A percentile compares a stretch with the other conserved stretches of the same genome.
Evolutionary conservation across 2,113 vertebrate genomes (phyloP).

Genomic region (Hyperoodon ampullatus): DNA sequence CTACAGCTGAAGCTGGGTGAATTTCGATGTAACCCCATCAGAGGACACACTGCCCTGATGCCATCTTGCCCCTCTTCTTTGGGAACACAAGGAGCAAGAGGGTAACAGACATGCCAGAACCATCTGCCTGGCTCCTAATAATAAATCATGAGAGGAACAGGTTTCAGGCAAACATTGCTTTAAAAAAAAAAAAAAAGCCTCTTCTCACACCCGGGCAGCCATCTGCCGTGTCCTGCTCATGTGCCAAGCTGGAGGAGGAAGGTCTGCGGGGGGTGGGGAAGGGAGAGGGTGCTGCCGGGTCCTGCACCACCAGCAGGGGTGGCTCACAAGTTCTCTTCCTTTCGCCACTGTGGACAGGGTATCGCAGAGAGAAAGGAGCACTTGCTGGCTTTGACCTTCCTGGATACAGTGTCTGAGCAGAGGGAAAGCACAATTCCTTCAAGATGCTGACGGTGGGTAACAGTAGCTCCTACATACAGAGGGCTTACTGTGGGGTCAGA

Average conservation of each 20-base stretch:
- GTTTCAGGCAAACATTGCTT: constrained; percentile 66
- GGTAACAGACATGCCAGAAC: constrained; percentile 54
- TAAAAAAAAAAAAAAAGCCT: neutral
- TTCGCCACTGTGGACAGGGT: constrained; percentile 40
- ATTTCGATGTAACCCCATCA: neutral
- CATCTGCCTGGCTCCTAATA: constrained; percentile 82
- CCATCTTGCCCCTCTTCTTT: constrained; percentile 56
- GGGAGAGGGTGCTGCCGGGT: neutral
- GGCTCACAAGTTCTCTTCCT: neutral
- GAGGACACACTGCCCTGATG: neutral
- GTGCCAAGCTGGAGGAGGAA: constrained; percentile 64
- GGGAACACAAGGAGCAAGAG: constrained; percentile 71
- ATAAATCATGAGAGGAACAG: constrained; percentile 64
- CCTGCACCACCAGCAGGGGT: neutral
- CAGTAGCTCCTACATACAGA: neutral
- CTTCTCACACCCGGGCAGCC: constrained; percentile 58
- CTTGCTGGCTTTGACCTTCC: neutral
- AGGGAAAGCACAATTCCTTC: neutral
- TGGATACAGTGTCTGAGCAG: rapidly evolving
- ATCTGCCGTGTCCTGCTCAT: constrained; percentile 72
- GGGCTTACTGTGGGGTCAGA: neutral
- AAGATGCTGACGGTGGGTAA: constrained; percentile 58
- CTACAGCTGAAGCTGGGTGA: neutral
- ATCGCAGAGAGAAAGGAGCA: neutral
- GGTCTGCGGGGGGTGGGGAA: neutral